Evolutionary conservation across 2,888 invertebrate species (phyloP).

Genomic region (Macropis europaea): DNA sequence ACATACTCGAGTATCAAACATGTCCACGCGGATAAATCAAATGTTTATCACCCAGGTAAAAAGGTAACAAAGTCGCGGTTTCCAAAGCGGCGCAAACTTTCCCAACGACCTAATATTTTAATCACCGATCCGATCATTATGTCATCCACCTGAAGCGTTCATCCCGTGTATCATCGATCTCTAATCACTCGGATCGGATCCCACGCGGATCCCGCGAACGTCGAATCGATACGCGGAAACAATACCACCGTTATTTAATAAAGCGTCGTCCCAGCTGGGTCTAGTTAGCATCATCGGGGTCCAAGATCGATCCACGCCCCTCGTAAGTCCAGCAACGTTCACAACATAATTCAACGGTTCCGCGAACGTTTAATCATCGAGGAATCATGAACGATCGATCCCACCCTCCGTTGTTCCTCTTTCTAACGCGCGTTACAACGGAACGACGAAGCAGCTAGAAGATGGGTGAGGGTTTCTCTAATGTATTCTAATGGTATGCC

Average conservation of each 20-base stretch:
- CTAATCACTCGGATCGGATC: not conserved
- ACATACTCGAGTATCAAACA: too few species aligned
- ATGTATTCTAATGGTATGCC: slow-evolving; percentile 79
- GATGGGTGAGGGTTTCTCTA: slow-evolving; percentile 52
- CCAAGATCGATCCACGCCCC: slow-evolving; percentile 65
- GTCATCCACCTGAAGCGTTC: too few species aligned
- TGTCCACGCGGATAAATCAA: too few species aligned
- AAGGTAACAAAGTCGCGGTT: too few species aligned
- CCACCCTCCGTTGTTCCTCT: slow-evolving; percentile 44
- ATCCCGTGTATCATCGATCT: not conserved
- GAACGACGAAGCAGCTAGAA: slow-evolving; percentile 16
- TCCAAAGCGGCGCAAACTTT: too few species aligned
- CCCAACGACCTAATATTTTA: too few species aligned
- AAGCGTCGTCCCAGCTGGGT: slow-evolving; percentile 55
- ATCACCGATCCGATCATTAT: too few species aligned
- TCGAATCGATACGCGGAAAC: slow-evolving; percentile 37
- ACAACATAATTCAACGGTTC: slow-evolving; percentile 65
- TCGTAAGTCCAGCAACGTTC: slow-evolving; percentile 58
- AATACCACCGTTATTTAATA: slow-evolving; percentile 63
- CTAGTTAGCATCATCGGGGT: slow-evolving; percentile 66
- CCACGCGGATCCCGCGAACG: slow-evolving; percentile 15
- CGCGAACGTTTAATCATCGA: slow-evolving; percentile 68
- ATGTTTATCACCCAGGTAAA: too few species aligned
- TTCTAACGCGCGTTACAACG: slow-evolving; percentile 37
- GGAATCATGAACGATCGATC: slow-evolving; percentile 51